These are phyloP conservation scores for Hemibates koningsi DNA, from an alignment of 2,113 vertebrate species.

Conservation along the genomic window DNA sequence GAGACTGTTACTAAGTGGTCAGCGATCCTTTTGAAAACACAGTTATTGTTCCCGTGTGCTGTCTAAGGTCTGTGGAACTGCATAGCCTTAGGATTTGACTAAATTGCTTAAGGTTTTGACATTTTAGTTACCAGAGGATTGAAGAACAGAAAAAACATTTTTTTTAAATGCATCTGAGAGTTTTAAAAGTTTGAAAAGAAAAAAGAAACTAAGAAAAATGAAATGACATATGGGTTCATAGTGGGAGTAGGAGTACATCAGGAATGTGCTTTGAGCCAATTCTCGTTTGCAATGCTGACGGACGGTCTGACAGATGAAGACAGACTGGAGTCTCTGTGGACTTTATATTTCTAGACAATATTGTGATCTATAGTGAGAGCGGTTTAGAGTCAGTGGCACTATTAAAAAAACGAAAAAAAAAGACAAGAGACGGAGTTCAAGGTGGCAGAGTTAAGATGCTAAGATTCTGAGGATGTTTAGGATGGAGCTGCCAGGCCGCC, in stretches of 20 bases:
- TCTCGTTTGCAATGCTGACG: not conserved
- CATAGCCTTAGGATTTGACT: not conserved
- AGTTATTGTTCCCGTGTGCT: not conserved
- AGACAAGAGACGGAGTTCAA: not conserved
- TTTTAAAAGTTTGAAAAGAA: not conserved
- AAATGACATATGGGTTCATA: accelerated
- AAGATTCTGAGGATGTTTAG: accelerated
- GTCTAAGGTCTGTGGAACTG: not conserved
- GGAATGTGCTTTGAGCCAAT: not conserved
- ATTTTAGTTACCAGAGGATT: not conserved
- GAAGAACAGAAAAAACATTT: accelerated
- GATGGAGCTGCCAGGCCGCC: not conserved
- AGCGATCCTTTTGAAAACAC: not conserved
- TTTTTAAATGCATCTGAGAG: not conserved
- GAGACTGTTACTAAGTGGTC: not conserved
- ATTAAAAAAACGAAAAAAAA: accelerated
- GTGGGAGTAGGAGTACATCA: not conserved
- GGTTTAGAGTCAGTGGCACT: not conserved
- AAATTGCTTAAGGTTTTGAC: not conserved
- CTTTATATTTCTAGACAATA: not conserved
- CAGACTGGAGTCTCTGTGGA: not conserved
- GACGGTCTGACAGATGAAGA: not conserved
- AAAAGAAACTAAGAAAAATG: not conserved
- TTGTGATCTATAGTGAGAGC: not conserved
- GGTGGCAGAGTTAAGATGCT: not conserved